Base-by-base conservation (phyloP, 1,140 invertebrate species). In the Zaprionus vittiger region DNA sequence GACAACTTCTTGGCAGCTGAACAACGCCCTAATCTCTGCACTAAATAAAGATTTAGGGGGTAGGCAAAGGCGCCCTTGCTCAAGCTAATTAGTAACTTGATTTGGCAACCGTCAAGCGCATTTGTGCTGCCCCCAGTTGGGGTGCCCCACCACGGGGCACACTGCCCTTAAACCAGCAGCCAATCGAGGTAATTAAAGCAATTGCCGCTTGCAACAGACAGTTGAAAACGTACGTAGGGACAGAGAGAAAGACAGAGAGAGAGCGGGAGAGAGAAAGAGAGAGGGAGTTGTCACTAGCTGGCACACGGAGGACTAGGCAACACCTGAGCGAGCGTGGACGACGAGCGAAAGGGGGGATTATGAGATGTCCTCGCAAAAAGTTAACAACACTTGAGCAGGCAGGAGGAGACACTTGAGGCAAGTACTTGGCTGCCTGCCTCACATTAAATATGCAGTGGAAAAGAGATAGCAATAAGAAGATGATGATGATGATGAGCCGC, bases 101-200 rank as follows among this genome's bases (percentile, higher is more conserved):
- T 47, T 62, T 54, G 57, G 55, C 66, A 17, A 37, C 38, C 28
- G 17, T 47, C n/a, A 9, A 47, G 26, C 49, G 55, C 62, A 38
- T 65, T 65, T 55, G 54, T 49, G n/a, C 17, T 57, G 37, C 34
- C 22, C n/a, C 24, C 54, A 62, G 24, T 17, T 56, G 34, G 22
- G 37, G 57, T 49, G 38, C 34, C 41, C 9, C 20, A 11, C 26
- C 37, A 38, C n/a, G n/a, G 12, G n/a, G 17, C 47, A 20, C 6
- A 11, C 31, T 34, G 9, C 31, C 9, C 31, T 34, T 34, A 11
- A n/a, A 22, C 5, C 26, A 28, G 38, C 22, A 57, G 59, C 38
- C 66, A 70, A 64, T 64, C 22, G 52, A 49, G 52, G 17, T 70
- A 75, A 75, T 75, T 70, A 70, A 52, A 64, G 60, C 22, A 63